Percentiles rank a stretch among this genome's conserved stretches.
Evolutionary conservation across 2,797 vertebrate genomes (phyloP).

Genomic region (Sardinella longiceps): DNA sequence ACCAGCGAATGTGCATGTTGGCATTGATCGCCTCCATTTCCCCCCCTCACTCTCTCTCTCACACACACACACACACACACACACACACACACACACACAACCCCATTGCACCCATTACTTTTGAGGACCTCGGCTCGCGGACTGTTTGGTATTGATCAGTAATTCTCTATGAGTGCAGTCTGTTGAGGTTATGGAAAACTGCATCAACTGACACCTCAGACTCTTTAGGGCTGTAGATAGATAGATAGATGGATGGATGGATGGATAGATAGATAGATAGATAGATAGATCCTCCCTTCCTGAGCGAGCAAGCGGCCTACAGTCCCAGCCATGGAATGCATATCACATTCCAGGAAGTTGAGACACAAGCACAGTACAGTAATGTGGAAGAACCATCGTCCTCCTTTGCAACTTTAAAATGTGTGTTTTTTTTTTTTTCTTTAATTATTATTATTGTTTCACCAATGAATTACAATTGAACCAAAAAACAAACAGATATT

Average conservation of each 20-base stretch:
- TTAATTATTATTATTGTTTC: background rate
- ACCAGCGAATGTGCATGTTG: conserved; percentile 7
- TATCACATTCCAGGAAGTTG: background rate
- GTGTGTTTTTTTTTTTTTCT: background rate
- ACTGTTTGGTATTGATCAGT: background rate
- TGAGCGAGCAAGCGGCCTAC: background rate
- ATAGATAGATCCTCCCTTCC: too few species aligned
- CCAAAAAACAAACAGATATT: background rate
- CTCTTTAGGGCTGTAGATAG: too few species aligned
- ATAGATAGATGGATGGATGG: too few species aligned
- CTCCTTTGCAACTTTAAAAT: background rate
- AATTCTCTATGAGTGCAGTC: background rate
- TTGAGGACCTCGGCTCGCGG: background rate
- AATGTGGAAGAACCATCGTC: background rate
- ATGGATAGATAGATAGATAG: too few species aligned
- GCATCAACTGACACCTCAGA: background rate
- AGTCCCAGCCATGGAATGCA: background rate
- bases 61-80: too few species aligned
- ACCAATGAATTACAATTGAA: background rate
- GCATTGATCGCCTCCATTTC: background rate
- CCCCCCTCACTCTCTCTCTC: background rate
- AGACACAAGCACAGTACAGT: background rate
- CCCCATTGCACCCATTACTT: background rate
- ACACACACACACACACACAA: background rate
- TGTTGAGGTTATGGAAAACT: background rate